Conservation (phyloP, 2,113 vertebrate species). For the Engraulis encrasicolus region DNA sequence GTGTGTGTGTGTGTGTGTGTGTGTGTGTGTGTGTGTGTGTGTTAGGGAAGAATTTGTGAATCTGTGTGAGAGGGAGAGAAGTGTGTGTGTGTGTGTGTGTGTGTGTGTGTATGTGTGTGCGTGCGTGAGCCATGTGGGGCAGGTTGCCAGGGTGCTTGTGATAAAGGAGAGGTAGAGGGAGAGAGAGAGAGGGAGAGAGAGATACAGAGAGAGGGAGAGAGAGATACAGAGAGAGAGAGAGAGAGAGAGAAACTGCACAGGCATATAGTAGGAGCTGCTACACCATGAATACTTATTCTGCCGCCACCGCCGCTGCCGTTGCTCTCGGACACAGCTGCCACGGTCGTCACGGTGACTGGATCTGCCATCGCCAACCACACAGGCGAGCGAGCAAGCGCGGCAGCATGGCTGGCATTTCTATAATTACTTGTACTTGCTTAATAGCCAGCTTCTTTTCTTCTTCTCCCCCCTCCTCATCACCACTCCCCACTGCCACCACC, state of each 20-base stretch:
- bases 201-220: not conserved
- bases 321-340: not conserved
- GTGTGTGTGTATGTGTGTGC: no score
- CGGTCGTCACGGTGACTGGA: slow-evolving; percentile 4
- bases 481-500: no score
- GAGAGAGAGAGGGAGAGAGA: not conserved
- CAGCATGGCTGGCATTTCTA: not conserved
- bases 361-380: not conserved
- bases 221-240: not conserved
- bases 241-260: not conserved
- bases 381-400: not conserved
- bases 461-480: no score
- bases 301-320: not conserved
- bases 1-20: not conserved
- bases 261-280: not conserved
- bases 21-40: not conserved
- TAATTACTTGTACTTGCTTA: not conserved
- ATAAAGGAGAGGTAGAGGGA: not conserved
- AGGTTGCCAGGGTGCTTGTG: not conserved
- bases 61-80: no score
- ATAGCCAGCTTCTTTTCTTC: not conserved
- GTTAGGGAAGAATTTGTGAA: no score
- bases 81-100: no score
- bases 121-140: not conserved
- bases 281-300: not conserved